These are phyloP conservation scores for Fulmarus glacialis DNA, from an alignment of 2,113 vertebrate genomes.

Conservation along the genomic window DNA sequence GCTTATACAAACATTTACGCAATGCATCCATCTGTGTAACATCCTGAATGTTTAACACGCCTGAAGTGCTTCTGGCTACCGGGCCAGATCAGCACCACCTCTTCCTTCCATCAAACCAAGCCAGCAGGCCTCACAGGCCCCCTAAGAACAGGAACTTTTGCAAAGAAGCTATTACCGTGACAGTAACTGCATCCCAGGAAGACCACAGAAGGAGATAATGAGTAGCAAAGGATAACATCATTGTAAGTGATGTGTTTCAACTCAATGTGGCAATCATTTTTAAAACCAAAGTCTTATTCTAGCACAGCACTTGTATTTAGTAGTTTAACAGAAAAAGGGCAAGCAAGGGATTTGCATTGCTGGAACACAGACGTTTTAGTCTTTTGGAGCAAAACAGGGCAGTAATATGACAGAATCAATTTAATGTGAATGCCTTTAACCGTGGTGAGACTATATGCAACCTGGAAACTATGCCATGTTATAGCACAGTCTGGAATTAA, in stretches of 20 bases:
- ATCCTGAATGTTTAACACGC: neutral
- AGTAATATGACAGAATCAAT: neutral
- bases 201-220: neutral
- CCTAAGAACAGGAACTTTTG: neutral
- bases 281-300: neutral
- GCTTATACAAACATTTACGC: neutral
- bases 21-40: neutral
- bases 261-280: fast-evolving
- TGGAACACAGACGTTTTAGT: neutral
- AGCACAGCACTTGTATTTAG: neutral
- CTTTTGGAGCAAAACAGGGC: neutral
- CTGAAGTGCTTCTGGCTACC: neutral
- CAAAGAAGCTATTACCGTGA: fast-evolving
- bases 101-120: neutral
- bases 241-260: neutral
- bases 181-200: neutral
- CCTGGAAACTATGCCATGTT: neutral
- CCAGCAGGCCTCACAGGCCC: neutral
- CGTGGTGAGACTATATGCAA: neutral
- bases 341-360: neutral
- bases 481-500: neutral
- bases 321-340: neutral
- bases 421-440: neutral
- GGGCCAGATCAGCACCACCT: neutral
- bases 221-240: neutral